Base-by-base conservation (phyloP, 2,888 invertebrate species). In the Bursaphelenchus okinawaensis region DNA sequence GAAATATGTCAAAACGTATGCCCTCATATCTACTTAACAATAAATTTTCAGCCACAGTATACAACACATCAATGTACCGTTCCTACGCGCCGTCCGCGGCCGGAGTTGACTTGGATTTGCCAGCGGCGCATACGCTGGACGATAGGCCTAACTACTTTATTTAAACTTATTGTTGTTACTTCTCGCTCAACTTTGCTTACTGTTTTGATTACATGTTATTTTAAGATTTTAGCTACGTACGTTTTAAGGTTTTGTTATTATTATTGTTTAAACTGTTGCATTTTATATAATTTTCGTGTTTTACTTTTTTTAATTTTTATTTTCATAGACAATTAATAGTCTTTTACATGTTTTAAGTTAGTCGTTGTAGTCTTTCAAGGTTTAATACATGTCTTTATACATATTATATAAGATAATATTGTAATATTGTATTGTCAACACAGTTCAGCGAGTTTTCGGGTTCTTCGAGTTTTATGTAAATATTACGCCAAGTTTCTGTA, bases 111-210 rank as follows among this genome's bases (percentile, higher is more conserved):
- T 66, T 80, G 26, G 79, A 80, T 65, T 72, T 80, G 59, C 80
- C 80, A 12, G 74, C 79, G 23, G 75, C 80, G 3, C 76, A 80
- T 69, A 72, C 77, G 28, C 69, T 82, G 56, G 74, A 75, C 67
- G 75, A 80, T 60, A 66, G 78, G 64, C 79, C 79, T 24, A 77
- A 74, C 54, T 79, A 78, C 62, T 72, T 78, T 60, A 68, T 59
- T 27, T 68, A 68, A 67, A 4, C 16, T 62, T 1, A 20, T 57
- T 23, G 12, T 27, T 57, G 23, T 57, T 57, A 40, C 2, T n/a
- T n/a, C n/a, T n/a, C n/a, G n/a, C n/a, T n/a, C 12, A 40, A 40
- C 40, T 40, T 4, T 6, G 40, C 40, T 40, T n/a, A 40, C 40
- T n/a, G 40, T n/a, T 40, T 40, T 1, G 40, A 40, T 16, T 40